Evolutionary conservation across 1,140 invertebrate species (phyloP).

Genomic region (Pteromalus puparum): DNA sequence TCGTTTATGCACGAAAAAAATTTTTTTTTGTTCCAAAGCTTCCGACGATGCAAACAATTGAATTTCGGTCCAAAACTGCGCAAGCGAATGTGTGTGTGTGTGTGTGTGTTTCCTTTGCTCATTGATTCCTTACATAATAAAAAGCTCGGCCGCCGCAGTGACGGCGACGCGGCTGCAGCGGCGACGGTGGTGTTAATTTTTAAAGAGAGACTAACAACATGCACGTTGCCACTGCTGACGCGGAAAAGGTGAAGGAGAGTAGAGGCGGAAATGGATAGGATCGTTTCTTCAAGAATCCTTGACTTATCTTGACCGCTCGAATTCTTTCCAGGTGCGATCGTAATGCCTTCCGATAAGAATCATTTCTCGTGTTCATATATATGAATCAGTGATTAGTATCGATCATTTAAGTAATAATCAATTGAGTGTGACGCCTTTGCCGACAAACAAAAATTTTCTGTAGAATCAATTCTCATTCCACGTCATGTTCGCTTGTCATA

Average conservation of each 20-base stretch:
- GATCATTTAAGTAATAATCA: no score
- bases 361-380: no score
- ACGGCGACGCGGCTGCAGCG: not conserved
- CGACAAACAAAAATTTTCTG: no score
- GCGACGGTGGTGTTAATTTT: constrained; percentile 1
- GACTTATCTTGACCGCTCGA: not conserved
- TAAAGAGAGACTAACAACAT: constrained; percentile 1
- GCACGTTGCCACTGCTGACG: not conserved
- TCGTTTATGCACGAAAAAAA: no score
- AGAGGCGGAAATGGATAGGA: not conserved
- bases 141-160: not conserved
- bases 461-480: not conserved
- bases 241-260: constrained; percentile 5
- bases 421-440: no score
- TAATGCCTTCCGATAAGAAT: no score
- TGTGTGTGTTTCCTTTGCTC: not conserved
- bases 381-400: no score
- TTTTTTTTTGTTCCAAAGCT: no score
- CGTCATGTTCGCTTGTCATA: no score
- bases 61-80: not conserved
- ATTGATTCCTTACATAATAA: constrained; percentile 32
- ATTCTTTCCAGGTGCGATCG: no score
- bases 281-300: not conserved
- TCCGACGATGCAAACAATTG: not conserved
- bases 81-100: not conserved